These are phyloP conservation scores for Heliconius hermathena DNA, from an alignment of 1,140 invertebrate genomes.

Conservation along the genomic window DNA sequence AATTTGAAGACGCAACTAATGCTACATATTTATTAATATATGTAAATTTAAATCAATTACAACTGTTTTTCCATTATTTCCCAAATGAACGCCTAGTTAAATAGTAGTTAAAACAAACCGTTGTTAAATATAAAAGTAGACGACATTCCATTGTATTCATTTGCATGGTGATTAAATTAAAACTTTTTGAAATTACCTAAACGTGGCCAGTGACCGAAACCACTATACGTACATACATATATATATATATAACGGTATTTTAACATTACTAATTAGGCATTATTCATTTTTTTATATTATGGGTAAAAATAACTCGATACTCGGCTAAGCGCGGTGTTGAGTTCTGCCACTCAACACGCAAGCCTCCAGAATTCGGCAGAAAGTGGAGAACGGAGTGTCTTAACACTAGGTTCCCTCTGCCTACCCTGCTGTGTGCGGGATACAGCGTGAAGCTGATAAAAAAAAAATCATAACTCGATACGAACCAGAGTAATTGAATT, in stretches of 20 bases:
- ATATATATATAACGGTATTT: constrained; percentile 25
- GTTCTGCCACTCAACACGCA: no score
- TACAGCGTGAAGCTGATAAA: no score
- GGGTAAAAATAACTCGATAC: background rate
- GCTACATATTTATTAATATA: background rate
- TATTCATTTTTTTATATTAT: background rate
- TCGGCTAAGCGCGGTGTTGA: no score
- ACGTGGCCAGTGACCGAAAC: constrained; percentile 22
- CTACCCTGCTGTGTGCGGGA: no score
- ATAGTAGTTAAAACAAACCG: constrained; percentile 7
- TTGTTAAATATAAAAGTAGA: constrained; percentile 13
- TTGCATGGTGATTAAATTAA: constrained; percentile 22
- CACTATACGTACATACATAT: constrained; percentile 3
- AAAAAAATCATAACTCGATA: background rate
- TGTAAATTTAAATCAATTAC: constrained; percentile 4
- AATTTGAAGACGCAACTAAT: background rate
- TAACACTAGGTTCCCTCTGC: no score
- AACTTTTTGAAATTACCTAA: constrained; percentile 20
- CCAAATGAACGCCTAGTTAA: constrained; percentile 8
- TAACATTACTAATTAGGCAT: constrained; percentile 15
- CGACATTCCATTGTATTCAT: constrained; percentile 18
- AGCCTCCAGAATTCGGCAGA: no score
- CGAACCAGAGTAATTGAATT: background rate
- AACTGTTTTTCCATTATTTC: constrained; percentile 5
- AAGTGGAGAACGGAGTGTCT: no score